A percentile compares a stretch with the other conserved stretches of the same genome.
These are phyloP conservation scores for Idaea aversata DNA, from an alignment of 2,888 invertebrate genomes.

Conservation along the genomic window DNA sequence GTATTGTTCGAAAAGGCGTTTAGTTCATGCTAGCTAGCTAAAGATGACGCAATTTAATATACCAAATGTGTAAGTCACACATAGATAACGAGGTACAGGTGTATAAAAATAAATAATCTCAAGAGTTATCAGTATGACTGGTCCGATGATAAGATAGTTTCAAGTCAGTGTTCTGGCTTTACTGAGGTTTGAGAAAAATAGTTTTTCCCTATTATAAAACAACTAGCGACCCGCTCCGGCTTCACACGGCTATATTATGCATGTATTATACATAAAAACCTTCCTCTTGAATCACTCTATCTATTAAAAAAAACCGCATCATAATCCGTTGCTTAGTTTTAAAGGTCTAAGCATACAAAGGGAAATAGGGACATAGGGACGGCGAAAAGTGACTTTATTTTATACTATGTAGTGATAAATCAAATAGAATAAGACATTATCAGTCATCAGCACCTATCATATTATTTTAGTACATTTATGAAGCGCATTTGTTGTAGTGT, in stretches of 20 bases:
- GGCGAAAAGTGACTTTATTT: too few species aligned
- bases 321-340: too few species aligned
- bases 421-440: not conserved
- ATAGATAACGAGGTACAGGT: not conserved
- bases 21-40: not conserved
- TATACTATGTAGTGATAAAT: too few species aligned
- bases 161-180: not conserved
- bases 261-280: too few species aligned
- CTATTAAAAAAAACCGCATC: too few species aligned
- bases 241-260: too few species aligned
- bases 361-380: too few species aligned
- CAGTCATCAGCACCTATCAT: not conserved
- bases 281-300: too few species aligned
- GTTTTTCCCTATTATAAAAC: not conserved
- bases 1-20: not conserved
- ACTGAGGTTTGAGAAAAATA: not conserved
- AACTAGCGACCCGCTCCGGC: too few species aligned
- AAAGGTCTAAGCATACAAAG: too few species aligned
- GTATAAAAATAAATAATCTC: not conserved
- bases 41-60: not conserved
- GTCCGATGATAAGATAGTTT: not conserved
- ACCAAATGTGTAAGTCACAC: not conserved
- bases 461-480: not conserved
- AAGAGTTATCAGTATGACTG: not conserved
- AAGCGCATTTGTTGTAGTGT: not conserved